Evolutionary conservation across 2,888 invertebrate species (phyloP), one percentile per base, ranked within the genome.

Genomic region (Coelinius sp.): DNA sequence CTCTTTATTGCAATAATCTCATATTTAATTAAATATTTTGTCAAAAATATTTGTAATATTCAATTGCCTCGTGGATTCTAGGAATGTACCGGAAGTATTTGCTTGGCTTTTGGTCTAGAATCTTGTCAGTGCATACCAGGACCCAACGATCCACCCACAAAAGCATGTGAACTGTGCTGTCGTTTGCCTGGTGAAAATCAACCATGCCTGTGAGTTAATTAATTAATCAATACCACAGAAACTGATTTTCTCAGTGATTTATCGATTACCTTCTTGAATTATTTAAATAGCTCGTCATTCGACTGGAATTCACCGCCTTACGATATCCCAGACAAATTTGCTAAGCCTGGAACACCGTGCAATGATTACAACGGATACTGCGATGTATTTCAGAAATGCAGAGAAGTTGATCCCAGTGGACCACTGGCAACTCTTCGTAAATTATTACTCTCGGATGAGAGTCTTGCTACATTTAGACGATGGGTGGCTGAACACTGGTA

Each of bases 71-170:
- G 77, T 73, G 67, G 77, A 78, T 84, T 83, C 25, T 84, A 95
- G 95, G 95, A 97, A 88, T 99, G 99, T 86, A 97, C 97, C 0
- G 98, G 97, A 0, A 98, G 98, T n/a, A 97, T 99, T 85, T 99
- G 99, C 89, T 91, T 97, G 80, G 96, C 96, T 3, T 98, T 98
- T 86, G 97, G 97, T 10, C 91, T 99, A 88, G 96, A 97, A 89
- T 98, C 98, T 41, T 99, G 99, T 85, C 97, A 97, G 88, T 97
- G 97, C 87, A 92, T 93, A 79, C 93, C 95, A 5, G 93, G 93
- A 38, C 92, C 92, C 63, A 92, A 91, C 80, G 96, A 97, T 85
- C 91, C 92, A 81, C 92, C 94, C 76, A 95, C 95, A 31, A 95
- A 97, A 80, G 94, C 96, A 0, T 98, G 97, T 88, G 96, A 97